These are phyloP conservation scores for Zaprionus africanus DNA, from an alignment of 1,140 invertebrate genomes.

Conservation along the genomic window DNA sequence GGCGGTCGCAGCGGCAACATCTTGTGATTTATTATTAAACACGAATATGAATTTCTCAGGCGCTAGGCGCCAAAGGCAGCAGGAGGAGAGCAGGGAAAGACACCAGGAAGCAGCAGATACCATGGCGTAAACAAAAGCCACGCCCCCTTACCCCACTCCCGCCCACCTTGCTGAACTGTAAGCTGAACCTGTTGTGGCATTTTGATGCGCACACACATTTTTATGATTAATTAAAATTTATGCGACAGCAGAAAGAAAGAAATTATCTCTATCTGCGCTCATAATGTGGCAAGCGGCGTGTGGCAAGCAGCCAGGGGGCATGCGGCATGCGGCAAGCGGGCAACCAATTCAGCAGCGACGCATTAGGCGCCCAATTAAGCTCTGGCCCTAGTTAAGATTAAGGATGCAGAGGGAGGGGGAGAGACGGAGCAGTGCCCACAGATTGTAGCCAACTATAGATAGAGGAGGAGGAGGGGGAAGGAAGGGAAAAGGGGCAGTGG, in stretches of 20 bases:
- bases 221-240: slow-evolving; percentile 83
- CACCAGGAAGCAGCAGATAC: neutral
- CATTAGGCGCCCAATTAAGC: slow-evolving; percentile 57
- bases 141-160: neutral
- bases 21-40: slow-evolving; percentile 82
- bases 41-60: slow-evolving; percentile 72
- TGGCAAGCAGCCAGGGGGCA: neutral
- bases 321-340: neutral
- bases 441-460: slow-evolving; percentile 30
- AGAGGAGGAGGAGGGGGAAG: neutral
- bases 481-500: neutral
- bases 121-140: slow-evolving; percentile 32
- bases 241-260: slow-evolving; percentile 48
- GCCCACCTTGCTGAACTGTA: neutral
- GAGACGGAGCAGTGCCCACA: neutral
- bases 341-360: slow-evolving; percentile 41
- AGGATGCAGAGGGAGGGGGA: slow-evolving; percentile 8
- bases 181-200: slow-evolving; percentile 54
- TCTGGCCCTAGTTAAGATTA: slow-evolving; percentile 46
- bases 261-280: slow-evolving; percentile 29
- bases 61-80: slow-evolving; percentile 44
- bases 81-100: slow-evolving; percentile 1
- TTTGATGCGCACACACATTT: slow-evolving; percentile 73
- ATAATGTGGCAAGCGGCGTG: neutral
- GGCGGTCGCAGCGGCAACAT: slow-evolving; percentile 54